Evolutionary conservation across 2,797 vertebrate species (phyloP), one percentile per base, ranked within the genome.

Genomic region (Pogonophryne albipinna): DNA sequence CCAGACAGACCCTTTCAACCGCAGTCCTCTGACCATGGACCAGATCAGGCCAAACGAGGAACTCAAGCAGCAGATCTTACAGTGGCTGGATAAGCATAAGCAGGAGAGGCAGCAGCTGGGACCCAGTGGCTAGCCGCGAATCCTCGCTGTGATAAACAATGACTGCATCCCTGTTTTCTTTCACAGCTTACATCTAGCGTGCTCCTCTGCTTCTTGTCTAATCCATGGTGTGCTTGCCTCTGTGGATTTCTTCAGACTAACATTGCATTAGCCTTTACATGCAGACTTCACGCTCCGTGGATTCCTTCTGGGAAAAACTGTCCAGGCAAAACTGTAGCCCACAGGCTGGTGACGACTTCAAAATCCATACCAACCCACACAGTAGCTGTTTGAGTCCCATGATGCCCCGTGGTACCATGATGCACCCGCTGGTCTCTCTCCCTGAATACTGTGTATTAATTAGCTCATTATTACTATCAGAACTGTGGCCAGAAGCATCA

Each of bases 1-100:
- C 93, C 98, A 99, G 95, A 99, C 98, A 0, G 98, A 99, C 90
- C 98, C 98, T 71, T 99, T 99, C 89, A 99, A 99, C 88, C 97
- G 98, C 81, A 99, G 98, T 89, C 98, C 97, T 58, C 96, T 99
- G 60, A 99, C 98, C 65, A 99, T 99, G 98, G 98, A 99, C 95
- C 98, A 99, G 96, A 98, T 99, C 85, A 96, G 97, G 93, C 97
- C 98, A 81, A 99, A 99, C 66, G 95, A 95, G 20, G 97, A 99
- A 85, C 97, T 99, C 51, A 98, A 97, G 89, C 96, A 98, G 86
- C 96, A 95, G 94, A 99, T 99, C 86, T 96, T 96, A 69, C 95
- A 87, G 81, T 99, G 98, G 98, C 95, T 99, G 15, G 95, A 96
- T 2, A 96, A 97, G 86, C 97, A 97, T 85, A 98, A 97, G 84